Evolutionary conservation across 2,113 vertebrate species (phyloP), one percentile per base, ranked within the genome.

Genomic region (Ptilorrhoa leucosticta): DNA sequence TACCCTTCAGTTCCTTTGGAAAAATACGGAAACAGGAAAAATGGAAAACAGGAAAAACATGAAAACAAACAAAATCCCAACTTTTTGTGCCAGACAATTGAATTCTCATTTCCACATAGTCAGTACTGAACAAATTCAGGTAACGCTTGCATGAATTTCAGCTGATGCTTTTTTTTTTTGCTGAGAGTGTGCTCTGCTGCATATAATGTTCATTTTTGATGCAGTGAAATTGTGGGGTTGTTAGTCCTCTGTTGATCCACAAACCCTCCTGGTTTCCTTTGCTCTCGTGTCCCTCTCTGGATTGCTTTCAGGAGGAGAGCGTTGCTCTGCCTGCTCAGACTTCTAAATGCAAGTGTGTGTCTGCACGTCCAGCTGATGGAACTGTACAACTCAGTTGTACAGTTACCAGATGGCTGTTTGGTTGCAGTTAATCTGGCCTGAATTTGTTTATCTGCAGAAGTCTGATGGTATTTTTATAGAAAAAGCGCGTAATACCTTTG

Each of bases 391-490:
- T 83, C n/a, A 42, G 58, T 54, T 71, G 83, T 56, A 39, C 60
- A 26, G 15, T 89, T 93, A 81, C 77, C 91, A 94, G 91, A 68
- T 93, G 81, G 75, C 66, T 80, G 14, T 73, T 96, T 48, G 73
- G 53, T 89, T 71, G 82, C 73, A 14, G 31, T 79, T 85, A 42
- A 68, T 89, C 57, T 84, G 66, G 57, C 69, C 81, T 79, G 89
- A 44, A 68, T 87, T 69, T 69, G 4, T 71, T 87, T 73, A 64
- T 76, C 48, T 57, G 84, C 73, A 87, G 53, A 82, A 85, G 23
- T 45, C 70, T 80, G 78, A 11, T 40, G 83, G 54, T 48, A 23
- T 95, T 66, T 80, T 89, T 69, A 40, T 75, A 40, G n/a, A 22
- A 72, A n/a, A 61, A n/a, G 15, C n/a, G 30, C 48, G 60, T 28